These are phyloP conservation scores for Clarias batrachus DNA, from an alignment of 2,113 vertebrate genomes.

Conservation along the genomic window DNA sequence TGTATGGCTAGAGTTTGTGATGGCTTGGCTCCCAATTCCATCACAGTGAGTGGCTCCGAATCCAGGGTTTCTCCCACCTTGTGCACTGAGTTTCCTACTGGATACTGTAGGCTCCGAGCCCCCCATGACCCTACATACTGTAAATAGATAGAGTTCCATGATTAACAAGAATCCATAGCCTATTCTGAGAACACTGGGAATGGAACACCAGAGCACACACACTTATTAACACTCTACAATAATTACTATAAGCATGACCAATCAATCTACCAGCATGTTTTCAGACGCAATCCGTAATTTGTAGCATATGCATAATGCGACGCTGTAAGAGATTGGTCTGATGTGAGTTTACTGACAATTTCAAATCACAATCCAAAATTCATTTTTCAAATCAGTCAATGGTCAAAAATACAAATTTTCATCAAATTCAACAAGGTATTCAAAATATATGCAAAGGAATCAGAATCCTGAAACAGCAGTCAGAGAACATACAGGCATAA, in stretches of 20 bases:
- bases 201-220: background rate
- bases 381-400: background rate
- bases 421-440: background rate
- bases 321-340: background rate
- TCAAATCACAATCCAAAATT: background rate
- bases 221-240: too few relatives aligned
- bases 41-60: too few relatives aligned
- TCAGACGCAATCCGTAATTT: background rate
- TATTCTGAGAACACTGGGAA: background rate
- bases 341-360: background rate
- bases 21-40: too few relatives aligned
- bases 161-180: background rate
- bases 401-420: background rate
- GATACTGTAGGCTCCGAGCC: too few relatives aligned
- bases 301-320: background rate
- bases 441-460: background rate
- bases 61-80: too few relatives aligned
- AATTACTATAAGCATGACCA: background rate
- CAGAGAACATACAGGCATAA: background rate
- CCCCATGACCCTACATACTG: too few relatives aligned
- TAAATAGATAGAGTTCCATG: too few relatives aligned
- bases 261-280: background rate
- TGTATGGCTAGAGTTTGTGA: too few relatives aligned
- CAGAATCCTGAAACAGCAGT: background rate
- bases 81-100: too few relatives aligned